Conservation (phyloP, 2,797 vertebrate genomes). For the Amniataba percoides region DNA sequence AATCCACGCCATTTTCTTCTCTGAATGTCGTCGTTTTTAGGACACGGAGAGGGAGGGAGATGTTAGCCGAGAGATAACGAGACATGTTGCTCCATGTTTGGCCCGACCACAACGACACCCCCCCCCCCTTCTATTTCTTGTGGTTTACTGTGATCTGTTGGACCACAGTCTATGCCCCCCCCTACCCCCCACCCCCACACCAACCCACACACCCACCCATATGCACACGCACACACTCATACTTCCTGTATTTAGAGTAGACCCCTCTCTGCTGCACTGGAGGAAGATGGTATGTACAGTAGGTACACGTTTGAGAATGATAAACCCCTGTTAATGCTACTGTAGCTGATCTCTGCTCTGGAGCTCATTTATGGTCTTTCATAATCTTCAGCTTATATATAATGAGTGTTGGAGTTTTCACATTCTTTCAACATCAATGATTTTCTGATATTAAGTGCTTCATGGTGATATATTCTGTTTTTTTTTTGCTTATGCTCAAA, state of each 20-base stretch:
- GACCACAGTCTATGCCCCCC: constrained; percentile 56
- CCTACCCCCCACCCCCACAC: constrained; percentile 21
- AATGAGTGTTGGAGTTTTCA: background rate
- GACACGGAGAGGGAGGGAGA: constrained; percentile 45
- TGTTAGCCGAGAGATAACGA: constrained; percentile 66
- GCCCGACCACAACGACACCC: constrained; percentile 58
- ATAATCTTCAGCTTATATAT: constrained; percentile 5
- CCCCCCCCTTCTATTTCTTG: constrained; percentile 55
- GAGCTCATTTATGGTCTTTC: background rate
- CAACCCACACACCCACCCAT: constrained; percentile 18
- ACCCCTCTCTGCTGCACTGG: constrained; percentile 59
- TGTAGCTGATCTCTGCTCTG: constrained; percentile 26
- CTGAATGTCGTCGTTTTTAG: constrained; percentile 20
- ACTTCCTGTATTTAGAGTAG: constrained; percentile 74
- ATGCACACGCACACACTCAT: constrained; percentile 25
- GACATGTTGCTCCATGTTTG: constrained; percentile 72
- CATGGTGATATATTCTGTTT: background rate
- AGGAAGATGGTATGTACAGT: constrained; percentile 74
- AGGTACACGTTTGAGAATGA: constrained; percentile 41
- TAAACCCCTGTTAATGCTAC: constrained; percentile 24
- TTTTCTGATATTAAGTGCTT: constrained; percentile 2
- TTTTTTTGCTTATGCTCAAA: background rate
- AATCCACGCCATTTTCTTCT: constrained; percentile 22
- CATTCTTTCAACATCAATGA: constrained; percentile 1
- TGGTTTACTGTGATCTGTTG: constrained; percentile 79